phyloP scores from a whole-genome alignment of 2,888 invertebrate species.

The Philereme transversata region DNA sequence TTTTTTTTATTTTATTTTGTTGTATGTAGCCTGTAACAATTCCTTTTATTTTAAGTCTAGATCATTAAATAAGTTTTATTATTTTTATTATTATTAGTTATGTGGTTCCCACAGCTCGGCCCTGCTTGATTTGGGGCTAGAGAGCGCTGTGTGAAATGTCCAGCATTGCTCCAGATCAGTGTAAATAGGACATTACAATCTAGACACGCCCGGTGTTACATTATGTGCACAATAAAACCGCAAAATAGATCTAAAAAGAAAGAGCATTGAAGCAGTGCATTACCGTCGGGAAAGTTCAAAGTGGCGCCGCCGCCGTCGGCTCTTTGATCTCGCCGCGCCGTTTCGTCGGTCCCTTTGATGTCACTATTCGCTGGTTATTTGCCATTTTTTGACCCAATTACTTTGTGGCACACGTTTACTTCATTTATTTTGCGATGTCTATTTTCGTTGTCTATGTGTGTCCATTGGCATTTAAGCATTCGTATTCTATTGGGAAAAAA shows the following conservation, averaged over 20 bases:
- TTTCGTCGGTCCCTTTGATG: constrained; percentile 48
- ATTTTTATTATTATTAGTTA: too few species aligned
- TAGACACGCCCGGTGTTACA: background rate
- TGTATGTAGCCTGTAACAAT: too few species aligned
- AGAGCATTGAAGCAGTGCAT: constrained; percentile 47
- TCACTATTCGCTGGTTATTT: constrained; percentile 32
- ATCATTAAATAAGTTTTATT: too few species aligned
- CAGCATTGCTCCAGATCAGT: too few species aligned
- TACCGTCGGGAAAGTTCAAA: constrained; percentile 66
- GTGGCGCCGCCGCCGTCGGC: constrained; percentile 53
- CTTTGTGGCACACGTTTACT: constrained; percentile 22
- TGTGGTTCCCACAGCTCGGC: too few species aligned
- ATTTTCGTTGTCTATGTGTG: background rate
- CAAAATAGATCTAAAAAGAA: constrained; percentile 32
- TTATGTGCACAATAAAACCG: constrained; percentile 12
- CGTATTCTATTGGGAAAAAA: too few species aligned
- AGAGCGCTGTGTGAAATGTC: too few species aligned
- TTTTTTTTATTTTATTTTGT: too few species aligned
- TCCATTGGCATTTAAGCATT: too few species aligned
- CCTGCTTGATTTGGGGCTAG: too few species aligned
- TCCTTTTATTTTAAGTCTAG: too few species aligned
- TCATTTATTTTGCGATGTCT: constrained; percentile 25
- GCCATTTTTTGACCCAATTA: constrained; percentile 39
- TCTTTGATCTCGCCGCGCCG: constrained; percentile 67
- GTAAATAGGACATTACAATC: too few species aligned